Evolutionary conservation across 2,888 invertebrate genomes (phyloP).

Genomic region (Cephus pulcher): DNA sequence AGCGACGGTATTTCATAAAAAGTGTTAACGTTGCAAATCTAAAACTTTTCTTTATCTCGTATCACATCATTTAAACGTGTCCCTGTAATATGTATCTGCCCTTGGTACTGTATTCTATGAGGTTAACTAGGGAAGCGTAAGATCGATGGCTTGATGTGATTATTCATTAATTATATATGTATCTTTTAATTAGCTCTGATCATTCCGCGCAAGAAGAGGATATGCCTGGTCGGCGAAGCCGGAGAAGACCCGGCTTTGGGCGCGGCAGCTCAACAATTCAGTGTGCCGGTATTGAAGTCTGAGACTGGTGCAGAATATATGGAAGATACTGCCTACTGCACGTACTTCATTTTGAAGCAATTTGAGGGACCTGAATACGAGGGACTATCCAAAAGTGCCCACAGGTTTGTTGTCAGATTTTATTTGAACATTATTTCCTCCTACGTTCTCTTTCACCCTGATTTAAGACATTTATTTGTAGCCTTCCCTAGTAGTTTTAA

Average conservation of each 20-base stretch:
- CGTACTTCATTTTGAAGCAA: conserved; percentile 79
- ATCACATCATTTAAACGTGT: not conserved
- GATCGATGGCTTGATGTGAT: not conserved
- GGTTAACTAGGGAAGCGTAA: too few species aligned
- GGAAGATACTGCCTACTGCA: conserved; percentile 72
- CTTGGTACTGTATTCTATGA: too few species aligned
- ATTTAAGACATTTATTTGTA: not conserved
- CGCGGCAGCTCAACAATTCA: conserved; percentile 73
- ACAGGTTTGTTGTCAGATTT: conserved; percentile 66
- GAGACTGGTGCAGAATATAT: conserved; percentile 73
- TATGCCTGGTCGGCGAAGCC: conserved; percentile 74
- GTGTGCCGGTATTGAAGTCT: conserved; percentile 74
- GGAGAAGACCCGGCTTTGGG: conserved; percentile 69
- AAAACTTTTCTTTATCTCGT: conserved; percentile 8
- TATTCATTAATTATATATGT: not conserved
- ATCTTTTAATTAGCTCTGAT: conserved; percentile 1
- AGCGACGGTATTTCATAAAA: not conserved
- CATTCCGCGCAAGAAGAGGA: conserved; percentile 69
- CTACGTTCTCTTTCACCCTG: not conserved
- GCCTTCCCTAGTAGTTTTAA: not conserved
- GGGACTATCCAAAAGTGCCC: conserved; percentile 73
- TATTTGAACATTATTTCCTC: not conserved
- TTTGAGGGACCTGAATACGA: conserved; percentile 81
- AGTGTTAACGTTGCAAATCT: not conserved
- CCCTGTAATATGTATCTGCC: not conserved